Base-by-base conservation (phyloP, 2,888 invertebrate genomes). In the Abscondita cerata region DNA sequence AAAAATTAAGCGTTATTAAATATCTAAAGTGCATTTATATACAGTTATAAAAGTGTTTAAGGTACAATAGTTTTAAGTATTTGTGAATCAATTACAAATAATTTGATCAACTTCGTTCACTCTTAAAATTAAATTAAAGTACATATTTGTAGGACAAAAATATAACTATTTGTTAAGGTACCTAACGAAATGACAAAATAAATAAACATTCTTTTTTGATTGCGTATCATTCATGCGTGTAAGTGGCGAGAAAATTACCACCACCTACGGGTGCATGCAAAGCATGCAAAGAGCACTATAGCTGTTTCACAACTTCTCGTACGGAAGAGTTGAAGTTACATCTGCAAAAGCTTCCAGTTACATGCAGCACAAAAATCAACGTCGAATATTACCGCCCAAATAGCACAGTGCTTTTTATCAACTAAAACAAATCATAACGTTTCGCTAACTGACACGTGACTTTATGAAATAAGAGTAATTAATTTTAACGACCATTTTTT, bases 241-340 rank as follows among this genome's bases (percentile, higher is more conserved):
- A 62, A 40, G 55, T 62, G 59, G 62, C 51, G 54, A 50, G 40
- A 25, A 46, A 40, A 52, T 13, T 50, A 55, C 55, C 52, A 59
- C 54, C 58, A 33, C 52, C 52, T 55, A 55, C 52, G 50, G 18
- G 41, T 38, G 56, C 67, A 66, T 66, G 65, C 67, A 65, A 64
- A 19, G 56, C 58, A 62, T 67, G 66, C 65, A 65, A 65, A 65
- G 62, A 40, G 59, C 51, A 52, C 56, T 4, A 2, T 65, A 65
- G 57, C 61, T 81, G 75, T 75, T 84, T 90, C 90, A 93, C 85
- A 94, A 90, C 87, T 93, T 93, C 87, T 93, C 93, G 84, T 93
- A 94, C 84, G 93, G 93, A 87, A 91, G 91, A 83, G 90, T 89
- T 83, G 93, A 89, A 85, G 89, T 92, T 83, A 93, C 92, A 85